Conservation (phyloP, 2,888 invertebrate genomes). For the Dolomedes plantarius region DNA sequence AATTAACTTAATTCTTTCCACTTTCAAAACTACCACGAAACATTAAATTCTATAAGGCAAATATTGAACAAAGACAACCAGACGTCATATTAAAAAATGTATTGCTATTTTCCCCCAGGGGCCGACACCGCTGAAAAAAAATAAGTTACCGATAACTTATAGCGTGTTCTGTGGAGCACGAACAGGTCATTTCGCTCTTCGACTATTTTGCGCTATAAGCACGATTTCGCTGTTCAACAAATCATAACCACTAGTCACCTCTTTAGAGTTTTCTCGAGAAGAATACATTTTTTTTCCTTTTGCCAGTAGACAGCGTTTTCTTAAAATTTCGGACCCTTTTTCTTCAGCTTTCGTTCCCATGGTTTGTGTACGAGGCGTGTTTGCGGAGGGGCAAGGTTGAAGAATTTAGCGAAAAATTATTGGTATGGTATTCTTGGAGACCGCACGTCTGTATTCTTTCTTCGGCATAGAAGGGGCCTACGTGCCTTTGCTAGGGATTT, state of each 20-base stretch:
- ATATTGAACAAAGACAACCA: no score
- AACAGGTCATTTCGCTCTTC: neutral
- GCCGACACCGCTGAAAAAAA: no score
- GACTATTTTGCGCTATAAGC: conserved; percentile 36
- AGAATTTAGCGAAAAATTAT: neutral
- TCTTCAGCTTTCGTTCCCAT: neutral
- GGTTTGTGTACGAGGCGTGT: no score
- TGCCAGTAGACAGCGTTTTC: neutral
- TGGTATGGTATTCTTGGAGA: neutral
- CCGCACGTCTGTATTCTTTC: neutral
- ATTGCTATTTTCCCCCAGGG: no score
- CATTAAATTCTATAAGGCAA: no score
- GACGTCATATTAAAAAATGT: no score
- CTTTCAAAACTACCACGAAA: no score
- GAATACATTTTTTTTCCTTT: neutral
- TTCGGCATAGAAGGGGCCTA: no score
- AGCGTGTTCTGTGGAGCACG: neutral
- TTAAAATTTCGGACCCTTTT: no score
- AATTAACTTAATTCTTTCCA: no score
- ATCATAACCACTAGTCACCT: conserved; percentile 25
- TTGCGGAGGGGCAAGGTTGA: neutral
- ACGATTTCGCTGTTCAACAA: conserved; percentile 52
- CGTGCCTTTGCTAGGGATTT: no score
- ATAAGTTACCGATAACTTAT: conserved; percentile 44
- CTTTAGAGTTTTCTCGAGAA: conserved; percentile 18